Evolutionary conservation across 2,888 invertebrate species (phyloP).

Genomic region (Hipparchia sbordonii): DNA sequence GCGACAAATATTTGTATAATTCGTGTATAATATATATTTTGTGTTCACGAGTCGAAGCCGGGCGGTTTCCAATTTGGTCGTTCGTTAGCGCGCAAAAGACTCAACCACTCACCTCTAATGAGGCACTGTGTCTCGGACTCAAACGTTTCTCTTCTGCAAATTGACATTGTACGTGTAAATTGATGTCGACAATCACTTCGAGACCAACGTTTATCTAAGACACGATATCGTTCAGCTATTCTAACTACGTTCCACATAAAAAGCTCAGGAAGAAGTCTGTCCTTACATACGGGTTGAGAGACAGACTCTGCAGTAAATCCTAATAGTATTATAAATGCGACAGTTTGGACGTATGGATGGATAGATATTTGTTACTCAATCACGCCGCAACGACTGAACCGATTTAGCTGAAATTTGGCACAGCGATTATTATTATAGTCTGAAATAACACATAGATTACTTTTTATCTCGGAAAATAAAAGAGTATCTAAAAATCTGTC

Average conservation of each 20-base stretch:
- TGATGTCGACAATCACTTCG: constrained; percentile 65
- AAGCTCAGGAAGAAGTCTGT: neutral
- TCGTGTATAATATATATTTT: constrained; percentile 60
- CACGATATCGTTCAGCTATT: constrained; percentile 35
- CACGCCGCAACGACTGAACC: too few species aligned
- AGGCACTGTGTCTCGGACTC: constrained; percentile 69
- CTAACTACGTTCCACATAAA: neutral
- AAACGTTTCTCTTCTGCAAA: constrained; percentile 68
- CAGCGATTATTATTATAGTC: too few species aligned
- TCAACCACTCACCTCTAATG: constrained; percentile 79
- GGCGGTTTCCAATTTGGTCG: constrained; percentile 73
- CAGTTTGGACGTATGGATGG: too few species aligned
- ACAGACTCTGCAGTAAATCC: too few species aligned
- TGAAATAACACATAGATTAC: too few species aligned
- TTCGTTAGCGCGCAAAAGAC: constrained; percentile 81
- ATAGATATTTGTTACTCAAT: too few species aligned
- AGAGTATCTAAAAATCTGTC: neutral
- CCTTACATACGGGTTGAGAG: too few species aligned
- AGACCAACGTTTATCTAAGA: constrained; percentile 52
- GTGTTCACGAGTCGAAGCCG: constrained; percentile 69
- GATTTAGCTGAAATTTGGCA: too few species aligned
- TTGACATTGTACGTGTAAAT: constrained; percentile 77
- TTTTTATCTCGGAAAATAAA: too few species aligned
- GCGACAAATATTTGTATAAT: constrained; percentile 39
- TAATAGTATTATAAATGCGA: too few species aligned